phyloP scores from a whole-genome alignment of 2,113 vertebrate species.

The Tretioscincus oriximinensis region DNA sequence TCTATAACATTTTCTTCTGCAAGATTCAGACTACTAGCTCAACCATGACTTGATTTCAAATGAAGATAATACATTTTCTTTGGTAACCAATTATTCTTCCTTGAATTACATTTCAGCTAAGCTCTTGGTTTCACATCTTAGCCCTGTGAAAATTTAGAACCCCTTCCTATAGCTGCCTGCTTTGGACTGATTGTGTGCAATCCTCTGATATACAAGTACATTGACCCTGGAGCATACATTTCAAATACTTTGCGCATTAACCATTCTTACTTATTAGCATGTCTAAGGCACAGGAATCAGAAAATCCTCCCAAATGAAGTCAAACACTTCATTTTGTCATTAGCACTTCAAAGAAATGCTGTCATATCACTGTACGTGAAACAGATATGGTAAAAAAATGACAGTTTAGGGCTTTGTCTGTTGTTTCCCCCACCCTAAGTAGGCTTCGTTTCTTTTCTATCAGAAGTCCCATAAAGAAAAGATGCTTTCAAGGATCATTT shows the following conservation, averaged over 20 bases:
- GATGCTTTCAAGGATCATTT: slow-evolving; percentile 21
- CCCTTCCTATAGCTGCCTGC: slow-evolving; percentile 18
- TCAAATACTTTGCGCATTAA: slow-evolving; percentile 33
- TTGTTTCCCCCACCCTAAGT: slow-evolving; percentile 5
- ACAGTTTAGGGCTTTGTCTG: neutral
- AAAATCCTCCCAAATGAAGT: slow-evolving; percentile 19
- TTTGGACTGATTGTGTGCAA: slow-evolving; percentile 34
- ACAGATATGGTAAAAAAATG: slow-evolving; percentile 21
- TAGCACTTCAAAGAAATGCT: slow-evolving; percentile 16
- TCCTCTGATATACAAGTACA: neutral
- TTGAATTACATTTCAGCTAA: slow-evolving; percentile 35
- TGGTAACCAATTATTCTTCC: slow-evolving; percentile 32
- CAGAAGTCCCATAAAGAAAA: neutral
- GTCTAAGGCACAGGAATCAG: neutral
- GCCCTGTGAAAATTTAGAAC: slow-evolving; percentile 2
- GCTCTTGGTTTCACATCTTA: neutral
- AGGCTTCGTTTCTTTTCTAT: neutral
- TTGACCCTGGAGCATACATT: slow-evolving; percentile 3
- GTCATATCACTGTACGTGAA: neutral
- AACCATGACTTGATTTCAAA: slow-evolving; percentile 15
- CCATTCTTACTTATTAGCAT: slow-evolving; percentile 26
- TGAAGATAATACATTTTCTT: slow-evolving; percentile 27
- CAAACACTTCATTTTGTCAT: neutral
- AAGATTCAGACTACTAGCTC: no score
- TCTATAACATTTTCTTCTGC: no score